A percentile compares a stretch with the other conserved stretches of the same genome.
Evolutionary conservation across 2,888 invertebrate species (phyloP).

Genomic region (Lymantria monacha): DNA sequence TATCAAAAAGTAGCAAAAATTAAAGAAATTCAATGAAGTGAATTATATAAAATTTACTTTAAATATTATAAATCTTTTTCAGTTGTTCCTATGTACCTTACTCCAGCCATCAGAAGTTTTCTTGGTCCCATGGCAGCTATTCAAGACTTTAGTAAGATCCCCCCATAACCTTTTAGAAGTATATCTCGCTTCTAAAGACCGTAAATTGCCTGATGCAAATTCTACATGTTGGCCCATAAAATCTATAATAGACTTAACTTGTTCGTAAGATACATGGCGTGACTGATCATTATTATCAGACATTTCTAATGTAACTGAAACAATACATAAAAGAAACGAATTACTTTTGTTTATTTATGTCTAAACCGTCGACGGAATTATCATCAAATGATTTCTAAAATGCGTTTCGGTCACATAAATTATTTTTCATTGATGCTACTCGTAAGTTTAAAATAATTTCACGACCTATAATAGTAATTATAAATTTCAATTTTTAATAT

Average conservation of each 20-base stretch:
- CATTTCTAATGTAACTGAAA: constrained; percentile 18
- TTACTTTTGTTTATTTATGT: not conserved
- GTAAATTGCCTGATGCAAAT: constrained; percentile 54
- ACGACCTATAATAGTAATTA: no score
- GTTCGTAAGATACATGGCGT: constrained; percentile 55
- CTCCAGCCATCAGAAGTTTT: constrained; percentile 64
- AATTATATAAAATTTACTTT: no score
- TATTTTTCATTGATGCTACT: no score
- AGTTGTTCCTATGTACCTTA: constrained; percentile 42
- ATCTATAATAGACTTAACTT: constrained; percentile 57
- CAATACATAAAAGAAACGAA: constrained; percentile 1
- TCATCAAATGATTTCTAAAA: no score
- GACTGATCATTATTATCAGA: constrained; percentile 30
- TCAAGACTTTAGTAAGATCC: constrained; percentile 52
- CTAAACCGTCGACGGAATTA: no score
- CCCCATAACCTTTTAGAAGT: constrained; percentile 57
- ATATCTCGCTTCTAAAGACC: constrained; percentile 54
- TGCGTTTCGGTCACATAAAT: no score
- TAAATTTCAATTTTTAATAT: no score
- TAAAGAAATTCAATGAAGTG: no score
- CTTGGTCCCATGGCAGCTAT: constrained; percentile 46
- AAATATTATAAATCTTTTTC: not conserved
- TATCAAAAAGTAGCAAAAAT: not conserved
- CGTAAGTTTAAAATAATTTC: no score
- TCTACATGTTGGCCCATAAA: constrained; percentile 64